Evolutionary conservation across 2,888 invertebrate species (phyloP).

Genomic region (Torymus aiolomorphi): DNA sequence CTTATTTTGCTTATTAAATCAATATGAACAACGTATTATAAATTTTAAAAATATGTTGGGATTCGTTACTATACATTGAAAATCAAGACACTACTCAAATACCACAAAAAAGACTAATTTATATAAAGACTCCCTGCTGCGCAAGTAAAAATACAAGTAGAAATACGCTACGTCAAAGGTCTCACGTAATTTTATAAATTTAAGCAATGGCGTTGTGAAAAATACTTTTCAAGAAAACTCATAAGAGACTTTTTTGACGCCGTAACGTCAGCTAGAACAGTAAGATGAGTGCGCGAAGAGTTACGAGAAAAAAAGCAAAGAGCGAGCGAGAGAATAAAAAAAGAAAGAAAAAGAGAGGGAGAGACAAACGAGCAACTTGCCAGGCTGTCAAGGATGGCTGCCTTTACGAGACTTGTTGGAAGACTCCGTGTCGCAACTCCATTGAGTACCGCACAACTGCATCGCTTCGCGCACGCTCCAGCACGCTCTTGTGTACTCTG

Average conservation of each 20-base stretch:
- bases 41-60: no score
- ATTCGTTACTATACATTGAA: no score
- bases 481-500: no score
- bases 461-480: not conserved
- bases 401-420: constrained; percentile 59
- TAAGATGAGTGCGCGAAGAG: constrained; percentile 17
- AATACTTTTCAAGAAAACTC: not conserved
- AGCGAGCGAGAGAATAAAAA: constrained; percentile 24
- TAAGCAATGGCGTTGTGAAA: not conserved
- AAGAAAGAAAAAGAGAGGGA: constrained; percentile 36
- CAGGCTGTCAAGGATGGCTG: constrained; percentile 72
- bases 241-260: not conserved
- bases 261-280: not conserved
- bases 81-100: no score
- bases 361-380: constrained; percentile 59
- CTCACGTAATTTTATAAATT: no score
- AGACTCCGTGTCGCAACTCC: constrained; percentile 44
- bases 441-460: constrained; percentile 29
- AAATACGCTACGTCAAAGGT: no score
- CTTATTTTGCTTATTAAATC: no score
- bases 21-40: no score
- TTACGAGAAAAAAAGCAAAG: constrained; percentile 24
- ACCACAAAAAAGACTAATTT: no score
- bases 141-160: no score
- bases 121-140: no score